These are phyloP conservation scores for Parus major DNA, from an alignment of 2,113 vertebrate genomes.

Conservation along the genomic window DNA sequence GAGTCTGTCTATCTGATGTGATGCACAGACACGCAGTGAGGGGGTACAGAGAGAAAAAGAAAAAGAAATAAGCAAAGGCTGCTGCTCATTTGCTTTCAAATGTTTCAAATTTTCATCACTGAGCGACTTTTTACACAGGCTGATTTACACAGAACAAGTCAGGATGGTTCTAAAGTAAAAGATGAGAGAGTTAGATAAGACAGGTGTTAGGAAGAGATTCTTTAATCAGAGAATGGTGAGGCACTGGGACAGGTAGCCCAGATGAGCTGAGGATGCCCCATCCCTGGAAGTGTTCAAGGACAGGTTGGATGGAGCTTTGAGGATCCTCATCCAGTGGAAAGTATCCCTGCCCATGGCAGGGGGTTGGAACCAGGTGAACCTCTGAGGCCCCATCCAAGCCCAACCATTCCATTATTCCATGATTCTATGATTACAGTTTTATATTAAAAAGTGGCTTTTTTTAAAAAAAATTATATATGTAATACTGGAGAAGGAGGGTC, in stretches of 20 bases:
- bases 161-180: not conserved
- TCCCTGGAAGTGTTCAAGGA: not conserved
- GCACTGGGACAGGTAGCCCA: not conserved
- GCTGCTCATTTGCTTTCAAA: not conserved
- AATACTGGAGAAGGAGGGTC: not conserved
- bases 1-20: not conserved
- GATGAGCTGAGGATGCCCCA: not conserved
- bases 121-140: not conserved
- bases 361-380: not conserved
- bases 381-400: not conserved
- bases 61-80: not conserved
- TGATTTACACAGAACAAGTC: not conserved
- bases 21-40: rapidly evolving
- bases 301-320: not conserved
- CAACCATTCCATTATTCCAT: not conserved
- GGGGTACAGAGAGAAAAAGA: not conserved
- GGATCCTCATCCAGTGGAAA: not conserved
- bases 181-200: not conserved
- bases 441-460: not conserved
- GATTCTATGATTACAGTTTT: not conserved
- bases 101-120: not conserved
- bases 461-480: not conserved
- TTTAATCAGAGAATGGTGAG: not conserved
- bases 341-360: no score
- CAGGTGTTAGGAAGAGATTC: not conserved